phyloP scores from a whole-genome alignment of 2,797 vertebrate genomes.

The Crocodylus rhombifer region DNA sequence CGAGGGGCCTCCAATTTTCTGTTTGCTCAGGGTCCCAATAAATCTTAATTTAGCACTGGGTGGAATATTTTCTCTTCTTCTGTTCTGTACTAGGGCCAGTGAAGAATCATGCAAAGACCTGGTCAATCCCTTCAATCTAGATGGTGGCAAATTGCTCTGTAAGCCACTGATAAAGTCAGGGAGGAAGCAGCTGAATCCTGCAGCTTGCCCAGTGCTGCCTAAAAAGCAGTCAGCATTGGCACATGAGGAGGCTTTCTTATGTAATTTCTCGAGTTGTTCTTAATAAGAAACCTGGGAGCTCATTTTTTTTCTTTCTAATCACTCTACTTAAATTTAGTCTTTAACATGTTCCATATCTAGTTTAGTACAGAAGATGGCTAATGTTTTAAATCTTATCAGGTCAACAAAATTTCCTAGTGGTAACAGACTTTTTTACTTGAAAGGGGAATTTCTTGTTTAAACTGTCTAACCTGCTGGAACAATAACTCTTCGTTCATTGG shows the following conservation, averaged over 20 bases:
- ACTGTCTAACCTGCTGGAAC: slow-evolving; percentile 88
- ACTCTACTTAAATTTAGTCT: neutral
- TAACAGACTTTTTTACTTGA: neutral
- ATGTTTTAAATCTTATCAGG: neutral
- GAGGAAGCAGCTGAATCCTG: neutral
- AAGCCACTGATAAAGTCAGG: neutral
- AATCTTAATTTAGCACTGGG: too few species aligned
- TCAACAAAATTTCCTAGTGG: neutral
- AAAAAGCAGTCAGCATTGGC: neutral
- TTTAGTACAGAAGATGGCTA: neutral
- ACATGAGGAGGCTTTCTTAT: neutral
- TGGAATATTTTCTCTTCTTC: neutral
- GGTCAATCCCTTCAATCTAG: neutral
- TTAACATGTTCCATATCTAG: neutral
- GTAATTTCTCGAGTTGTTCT: neutral
- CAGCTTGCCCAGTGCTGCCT: neutral
- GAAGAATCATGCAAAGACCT: neutral
- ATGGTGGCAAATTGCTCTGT: neutral
- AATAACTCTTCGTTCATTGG: slow-evolving; percentile 89
- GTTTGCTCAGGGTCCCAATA: too few species aligned
- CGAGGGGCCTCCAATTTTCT: too few species aligned
- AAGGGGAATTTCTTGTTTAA: neutral
- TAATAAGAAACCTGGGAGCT: neutral
- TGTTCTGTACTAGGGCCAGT: neutral
- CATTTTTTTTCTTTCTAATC: neutral